Evolutionary conservation across 2,888 invertebrate species (phyloP).

Genomic region (Alsophila aescularia): DNA sequence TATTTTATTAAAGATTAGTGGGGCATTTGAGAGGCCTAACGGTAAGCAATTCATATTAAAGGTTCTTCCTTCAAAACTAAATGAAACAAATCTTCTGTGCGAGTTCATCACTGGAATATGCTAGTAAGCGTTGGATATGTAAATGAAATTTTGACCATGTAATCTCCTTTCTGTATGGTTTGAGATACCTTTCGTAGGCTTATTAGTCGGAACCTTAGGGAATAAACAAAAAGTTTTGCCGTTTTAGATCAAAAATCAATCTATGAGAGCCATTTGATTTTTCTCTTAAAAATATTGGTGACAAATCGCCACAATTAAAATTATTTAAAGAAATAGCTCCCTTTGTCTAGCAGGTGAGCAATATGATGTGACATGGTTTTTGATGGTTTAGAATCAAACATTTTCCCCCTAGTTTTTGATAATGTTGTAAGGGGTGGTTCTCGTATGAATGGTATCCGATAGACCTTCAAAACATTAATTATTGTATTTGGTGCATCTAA

Average conservation of each 20-base stretch:
- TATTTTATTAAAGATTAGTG: slow-evolving; percentile 24
- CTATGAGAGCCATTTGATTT: slow-evolving; percentile 27
- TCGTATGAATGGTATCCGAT: background rate
- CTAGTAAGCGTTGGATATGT: slow-evolving; percentile 13
- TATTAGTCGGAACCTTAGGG: slow-evolving; percentile 25
- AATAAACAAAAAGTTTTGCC: slow-evolving; percentile 10
- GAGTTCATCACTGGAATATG: slow-evolving; percentile 7
- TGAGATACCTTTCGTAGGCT: background rate
- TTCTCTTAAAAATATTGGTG: slow-evolving; percentile 23
- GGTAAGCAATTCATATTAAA: slow-evolving; percentile 29
- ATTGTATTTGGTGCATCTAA: background rate
- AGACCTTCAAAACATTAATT: background rate
- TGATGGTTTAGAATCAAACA: background rate
- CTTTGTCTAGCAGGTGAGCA: too few species aligned
- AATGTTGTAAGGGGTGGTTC: background rate
- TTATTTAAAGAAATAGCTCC: background rate
- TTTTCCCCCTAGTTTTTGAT: too few species aligned
- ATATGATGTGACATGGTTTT: background rate
- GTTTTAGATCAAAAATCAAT: slow-evolving; percentile 29
- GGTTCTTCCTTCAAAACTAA: background rate
- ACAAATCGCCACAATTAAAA: slow-evolving; percentile 7
- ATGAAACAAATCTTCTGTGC: slow-evolving; percentile 12
- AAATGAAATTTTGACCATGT: background rate
- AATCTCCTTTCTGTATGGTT: background rate
- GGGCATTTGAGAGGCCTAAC: slow-evolving; percentile 32